phyloP scores from a whole-genome alignment of 2,113 vertebrate species.

The Seriola rivoliana region DNA sequence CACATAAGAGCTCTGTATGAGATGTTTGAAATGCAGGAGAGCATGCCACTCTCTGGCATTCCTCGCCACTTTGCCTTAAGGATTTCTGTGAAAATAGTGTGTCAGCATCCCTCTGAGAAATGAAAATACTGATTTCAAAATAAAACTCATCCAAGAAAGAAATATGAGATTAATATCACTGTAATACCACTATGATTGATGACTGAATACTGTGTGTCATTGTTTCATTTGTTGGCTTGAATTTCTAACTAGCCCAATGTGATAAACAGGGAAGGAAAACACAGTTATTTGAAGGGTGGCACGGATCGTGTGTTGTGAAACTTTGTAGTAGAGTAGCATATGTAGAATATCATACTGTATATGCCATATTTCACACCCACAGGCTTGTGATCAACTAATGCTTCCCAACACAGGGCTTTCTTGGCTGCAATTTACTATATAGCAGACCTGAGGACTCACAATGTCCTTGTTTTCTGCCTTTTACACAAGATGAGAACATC shows the following conservation, averaged over 20 bases:
- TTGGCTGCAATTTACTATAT: neutral
- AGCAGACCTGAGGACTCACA: neutral
- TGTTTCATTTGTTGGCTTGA: slow-evolving; percentile 33
- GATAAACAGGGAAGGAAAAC: neutral
- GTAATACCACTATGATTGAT: slow-evolving; percentile 10
- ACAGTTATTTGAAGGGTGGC: slow-evolving; percentile 3
- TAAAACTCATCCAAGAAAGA: slow-evolving; percentile 39
- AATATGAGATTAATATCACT: slow-evolving; percentile 40
- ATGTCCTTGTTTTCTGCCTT: neutral
- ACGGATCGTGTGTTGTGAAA: neutral
- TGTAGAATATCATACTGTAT: neutral
- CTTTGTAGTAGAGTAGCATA: neutral
- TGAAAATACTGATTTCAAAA: slow-evolving; percentile 48
- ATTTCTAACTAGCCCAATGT: neutral
- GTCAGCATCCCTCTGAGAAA: slow-evolving; percentile 55
- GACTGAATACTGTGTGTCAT: slow-evolving; percentile 10
- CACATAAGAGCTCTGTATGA: slow-evolving; percentile 44
- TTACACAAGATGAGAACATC: neutral
- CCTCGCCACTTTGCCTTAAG: slow-evolving; percentile 21
- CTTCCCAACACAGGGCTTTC: neutral
- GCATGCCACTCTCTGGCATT: slow-evolving; percentile 27
- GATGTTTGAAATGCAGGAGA: slow-evolving; percentile 49
- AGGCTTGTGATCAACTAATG: neutral
- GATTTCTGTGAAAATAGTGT: slow-evolving; percentile 56
- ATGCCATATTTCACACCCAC: neutral